A percentile compares a stretch with the other conserved stretches of the same genome.
These are phyloP conservation scores for Aurelia sp. DNA, from an alignment of 30 jellyfish, hydroid and myxozoan species.

Conservation along the genomic window DNA sequence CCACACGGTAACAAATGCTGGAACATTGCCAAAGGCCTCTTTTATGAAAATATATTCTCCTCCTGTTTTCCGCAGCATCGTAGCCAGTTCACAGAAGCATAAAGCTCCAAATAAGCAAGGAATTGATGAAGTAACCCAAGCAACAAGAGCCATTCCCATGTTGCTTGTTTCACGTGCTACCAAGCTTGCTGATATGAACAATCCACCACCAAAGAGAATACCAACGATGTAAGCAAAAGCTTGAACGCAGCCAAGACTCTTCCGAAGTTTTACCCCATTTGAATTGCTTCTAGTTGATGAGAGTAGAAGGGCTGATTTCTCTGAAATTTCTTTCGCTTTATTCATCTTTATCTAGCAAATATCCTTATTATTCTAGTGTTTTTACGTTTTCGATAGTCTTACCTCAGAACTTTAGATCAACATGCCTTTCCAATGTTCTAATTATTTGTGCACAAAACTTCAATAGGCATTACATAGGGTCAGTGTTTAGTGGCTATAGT, in stretches of 20 bases:
- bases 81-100: conserved; percentile 63
- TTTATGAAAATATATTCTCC: conserved; percentile 43
- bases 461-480: no score
- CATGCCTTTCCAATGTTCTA: no score
- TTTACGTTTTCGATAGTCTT: no score
- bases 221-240: conserved; percentile 62
- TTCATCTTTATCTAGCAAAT: no score
- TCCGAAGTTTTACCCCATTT: conserved; percentile 28
- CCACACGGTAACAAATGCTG: conserved; percentile 52
- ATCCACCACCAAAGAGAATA: conserved; percentile 52
- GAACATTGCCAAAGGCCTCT: conserved; percentile 43
- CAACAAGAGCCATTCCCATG: conserved; percentile 53
- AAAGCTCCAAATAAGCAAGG: conserved; percentile 46
- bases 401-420: no score
- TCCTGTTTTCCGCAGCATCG: conserved; percentile 47
- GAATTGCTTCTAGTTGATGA: background rate
- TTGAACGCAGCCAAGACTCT: conserved; percentile 45
- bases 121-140: conserved; percentile 38
- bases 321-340: background rate
- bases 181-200: conserved; percentile 59
- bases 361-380: no score
- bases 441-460: no score
- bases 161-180: conserved; percentile 57
- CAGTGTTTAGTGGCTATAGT: no score
- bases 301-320: background rate